These are phyloP conservation scores for Menidia beryllina DNA, from an alignment of 2,113 vertebrate genomes.

Conservation along the genomic window DNA sequence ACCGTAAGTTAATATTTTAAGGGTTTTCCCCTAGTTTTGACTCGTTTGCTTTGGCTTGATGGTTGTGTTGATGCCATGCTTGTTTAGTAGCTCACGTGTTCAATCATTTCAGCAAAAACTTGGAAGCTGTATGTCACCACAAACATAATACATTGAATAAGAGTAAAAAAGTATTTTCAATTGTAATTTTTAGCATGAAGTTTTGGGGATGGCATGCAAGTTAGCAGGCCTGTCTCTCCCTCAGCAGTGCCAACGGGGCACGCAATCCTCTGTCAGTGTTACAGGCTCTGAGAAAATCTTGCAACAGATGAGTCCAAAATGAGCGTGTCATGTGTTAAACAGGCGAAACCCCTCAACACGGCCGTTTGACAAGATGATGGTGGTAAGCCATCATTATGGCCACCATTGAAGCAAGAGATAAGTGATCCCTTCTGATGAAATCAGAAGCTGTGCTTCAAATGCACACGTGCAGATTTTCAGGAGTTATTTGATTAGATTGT, in stretches of 20 bases:
- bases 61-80: background rate
- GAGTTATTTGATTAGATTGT: constrained; percentile 26
- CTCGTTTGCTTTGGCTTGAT: background rate
- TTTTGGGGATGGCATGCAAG: constrained; percentile 32
- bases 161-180: constrained; percentile 39
- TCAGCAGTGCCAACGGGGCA: constrained; percentile 62
- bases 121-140: constrained; percentile 25
- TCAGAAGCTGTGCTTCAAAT: constrained; percentile 58
- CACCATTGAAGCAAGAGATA: constrained; percentile 63
- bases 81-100: background rate
- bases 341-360: constrained; percentile 65
- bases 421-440: constrained; percentile 68
- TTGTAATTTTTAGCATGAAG: constrained; percentile 26
- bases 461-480: constrained; percentile 44
- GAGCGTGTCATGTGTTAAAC: constrained; percentile 78
- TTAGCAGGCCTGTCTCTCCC: constrained; percentile 28
- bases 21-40: too few species aligned
- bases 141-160: background rate
- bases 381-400: constrained; percentile 66
- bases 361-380: constrained; percentile 77
- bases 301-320: constrained; percentile 74
- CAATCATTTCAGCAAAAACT: background rate
- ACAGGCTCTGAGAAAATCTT: constrained; percentile 60
- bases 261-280: constrained; percentile 52
- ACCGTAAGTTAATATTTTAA: background rate